Evolutionary conservation across 2,888 invertebrate species (phyloP).

Genomic region (Fragum sueziense): DNA sequence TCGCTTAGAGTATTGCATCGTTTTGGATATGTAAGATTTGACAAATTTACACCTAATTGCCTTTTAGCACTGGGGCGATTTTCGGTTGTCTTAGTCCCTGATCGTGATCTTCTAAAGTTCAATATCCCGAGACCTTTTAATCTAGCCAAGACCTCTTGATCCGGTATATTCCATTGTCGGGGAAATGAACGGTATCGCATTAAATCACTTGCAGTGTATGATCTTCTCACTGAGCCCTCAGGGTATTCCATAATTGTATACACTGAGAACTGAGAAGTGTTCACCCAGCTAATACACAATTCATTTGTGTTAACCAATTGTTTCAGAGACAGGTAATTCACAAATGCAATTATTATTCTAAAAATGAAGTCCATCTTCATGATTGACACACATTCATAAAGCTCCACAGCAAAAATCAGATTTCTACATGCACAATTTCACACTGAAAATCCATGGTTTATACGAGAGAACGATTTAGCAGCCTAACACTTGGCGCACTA

Average conservation of each 20-base stretch:
- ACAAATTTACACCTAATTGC: conserved; percentile 8
- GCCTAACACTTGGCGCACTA: not conserved
- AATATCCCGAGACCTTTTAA: conserved; percentile 30
- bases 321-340: not conserved
- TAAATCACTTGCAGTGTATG: not conserved
- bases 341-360: no score
- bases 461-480: not conserved
- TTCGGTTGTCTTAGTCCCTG: not conserved
- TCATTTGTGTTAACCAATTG: not conserved
- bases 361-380: not conserved
- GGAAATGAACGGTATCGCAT: conserved; percentile 14
- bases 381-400: not conserved
- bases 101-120: conserved; percentile 14
- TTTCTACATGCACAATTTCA: not conserved
- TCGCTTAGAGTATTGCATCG: conserved; percentile 10
- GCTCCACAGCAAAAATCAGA: not conserved
- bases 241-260: not conserved
- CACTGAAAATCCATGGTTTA: not conserved
- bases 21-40: conserved; percentile 20
- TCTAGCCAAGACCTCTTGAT: conserved; percentile 15
- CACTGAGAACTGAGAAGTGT: not conserved
- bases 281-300: not conserved
- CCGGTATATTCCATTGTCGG: conserved; percentile 12
- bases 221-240: not conserved
- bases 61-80: not conserved